Evolutionary conservation across 53 echinoderm and acorn worm genomes (phyloP), one percentile per base, ranked within the genome.

Genomic region (Stichopus horrens): DNA sequence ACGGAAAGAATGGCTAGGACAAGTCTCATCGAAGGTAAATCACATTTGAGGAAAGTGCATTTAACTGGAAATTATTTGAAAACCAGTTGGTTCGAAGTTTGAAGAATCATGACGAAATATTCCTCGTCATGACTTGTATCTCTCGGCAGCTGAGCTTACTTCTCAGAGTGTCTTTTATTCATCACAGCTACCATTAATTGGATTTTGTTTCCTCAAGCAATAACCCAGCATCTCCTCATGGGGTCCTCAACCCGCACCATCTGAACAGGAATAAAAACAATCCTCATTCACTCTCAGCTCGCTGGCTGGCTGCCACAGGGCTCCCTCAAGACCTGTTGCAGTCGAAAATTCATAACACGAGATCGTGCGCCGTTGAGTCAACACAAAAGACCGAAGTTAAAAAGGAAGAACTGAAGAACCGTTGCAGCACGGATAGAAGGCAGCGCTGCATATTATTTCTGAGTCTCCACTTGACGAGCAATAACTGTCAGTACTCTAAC

Each of bases 311-410:
- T 37, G 37, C 37, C 20, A 18, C 56, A 81, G 18, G 81, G 81
- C 8, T 80, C 57, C 81, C 81, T 18, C n/a, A 81, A 81, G 81
- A 81, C 81, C 58, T 81, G 81, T 81, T 81, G 81, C 81, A 21
- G 57, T 57, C 57, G 14, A 20, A 7, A 56, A 81, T 21, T 80
- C 56, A 81, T 58, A 9, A 57, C 57, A 57, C 56, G 5, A 81
- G 58, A 81, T 58, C 5, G 54, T 79, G 19, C 21, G 19, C 23
- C 56, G 18, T 57, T 56, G 55, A 81, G 56, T n/a, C 58, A 54
- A 21, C 22, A 57, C 58, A 6, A 37, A 37, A 16, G 52, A 51
- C 14, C 2, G 8, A 77, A 54, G 77, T 54, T 56, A 18, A 11
- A 21, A 57, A 81, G 14, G 20, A 57, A 81, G n/a, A 55, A 58